Evolutionary conservation across 2,888 invertebrate genomes (phyloP).

Genomic region (Operophtera brumata): DNA sequence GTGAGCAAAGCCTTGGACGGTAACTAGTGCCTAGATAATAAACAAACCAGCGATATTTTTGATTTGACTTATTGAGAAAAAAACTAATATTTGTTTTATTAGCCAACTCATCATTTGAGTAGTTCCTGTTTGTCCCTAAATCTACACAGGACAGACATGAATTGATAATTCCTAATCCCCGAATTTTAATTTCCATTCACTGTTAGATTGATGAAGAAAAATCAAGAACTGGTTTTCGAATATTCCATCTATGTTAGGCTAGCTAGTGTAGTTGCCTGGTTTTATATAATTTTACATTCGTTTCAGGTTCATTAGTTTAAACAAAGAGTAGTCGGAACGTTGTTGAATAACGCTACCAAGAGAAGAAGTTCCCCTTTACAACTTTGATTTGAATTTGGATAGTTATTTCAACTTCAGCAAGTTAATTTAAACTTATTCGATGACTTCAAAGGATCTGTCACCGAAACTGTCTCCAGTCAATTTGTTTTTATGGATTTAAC

Average conservation of each 20-base stretch:
- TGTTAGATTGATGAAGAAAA: too few species aligned
- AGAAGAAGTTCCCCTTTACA: neutral
- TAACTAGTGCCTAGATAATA: too few species aligned
- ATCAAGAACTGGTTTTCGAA: conserved; percentile 1
- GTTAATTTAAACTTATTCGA: conserved; percentile 20
- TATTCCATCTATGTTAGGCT: neutral
- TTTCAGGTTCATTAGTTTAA: neutral
- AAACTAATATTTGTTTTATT: neutral
- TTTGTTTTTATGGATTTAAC: conserved; percentile 14
- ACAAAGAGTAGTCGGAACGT: too few species aligned
- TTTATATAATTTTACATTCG: neutral
- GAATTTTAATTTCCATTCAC: neutral
- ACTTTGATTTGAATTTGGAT: conserved; percentile 9
- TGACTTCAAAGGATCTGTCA: conserved; percentile 12
- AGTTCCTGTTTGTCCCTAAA: too few species aligned
- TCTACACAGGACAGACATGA: too few species aligned
- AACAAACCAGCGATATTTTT: too few species aligned
- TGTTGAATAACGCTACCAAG: neutral
- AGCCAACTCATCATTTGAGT: neutral
- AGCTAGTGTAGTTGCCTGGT: neutral
- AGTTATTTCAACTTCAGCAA: conserved; percentile 15
- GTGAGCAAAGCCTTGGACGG: too few species aligned
- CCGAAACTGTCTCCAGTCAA: conserved; percentile 7
- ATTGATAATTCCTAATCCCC: too few species aligned
- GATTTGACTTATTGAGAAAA: too few species aligned